phyloP scores from a whole-genome alignment of 2,888 invertebrate genomes.

The Melanargia galathea region DNA sequence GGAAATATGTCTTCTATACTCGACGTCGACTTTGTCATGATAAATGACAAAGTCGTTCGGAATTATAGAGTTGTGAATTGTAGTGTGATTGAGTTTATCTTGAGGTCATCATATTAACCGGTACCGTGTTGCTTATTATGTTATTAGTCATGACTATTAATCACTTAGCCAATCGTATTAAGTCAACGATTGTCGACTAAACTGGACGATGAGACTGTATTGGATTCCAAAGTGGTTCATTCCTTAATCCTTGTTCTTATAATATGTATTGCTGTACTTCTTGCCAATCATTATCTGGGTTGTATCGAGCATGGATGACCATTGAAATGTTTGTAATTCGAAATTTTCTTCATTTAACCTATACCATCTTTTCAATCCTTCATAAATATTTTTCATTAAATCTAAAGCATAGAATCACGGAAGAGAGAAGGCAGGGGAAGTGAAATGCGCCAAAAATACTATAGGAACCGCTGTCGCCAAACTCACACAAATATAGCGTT shows the following conservation, averaged over 20 bases:
- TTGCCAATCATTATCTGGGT: neutral
- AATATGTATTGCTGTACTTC: neutral
- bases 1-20: too few species aligned
- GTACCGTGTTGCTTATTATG: constrained; percentile 2
- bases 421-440: too few species aligned
- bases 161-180: constrained; percentile 9
- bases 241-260: constrained; percentile 8
- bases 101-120: constrained; percentile 6
- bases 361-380: too few species aligned
- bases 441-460: too few species aligned
- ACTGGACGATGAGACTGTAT: neutral
- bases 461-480: too few species aligned
- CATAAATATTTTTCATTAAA: too few species aligned
- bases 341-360: too few species aligned
- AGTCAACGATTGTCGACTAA: constrained; percentile 4
- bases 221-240: constrained; percentile 8
- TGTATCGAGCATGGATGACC: neutral
- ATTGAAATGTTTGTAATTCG: neutral
- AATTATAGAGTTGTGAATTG: neutral
- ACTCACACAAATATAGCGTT: too few species aligned
- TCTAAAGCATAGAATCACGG: too few species aligned
- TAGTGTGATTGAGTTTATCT: neutral
- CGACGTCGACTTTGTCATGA: neutral
- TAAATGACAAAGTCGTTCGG: neutral
- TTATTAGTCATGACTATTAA: constrained; percentile 12